Base-by-base conservation (phyloP, 2,888 invertebrate species). In the Pyrrhosoma nymphula region DNA sequence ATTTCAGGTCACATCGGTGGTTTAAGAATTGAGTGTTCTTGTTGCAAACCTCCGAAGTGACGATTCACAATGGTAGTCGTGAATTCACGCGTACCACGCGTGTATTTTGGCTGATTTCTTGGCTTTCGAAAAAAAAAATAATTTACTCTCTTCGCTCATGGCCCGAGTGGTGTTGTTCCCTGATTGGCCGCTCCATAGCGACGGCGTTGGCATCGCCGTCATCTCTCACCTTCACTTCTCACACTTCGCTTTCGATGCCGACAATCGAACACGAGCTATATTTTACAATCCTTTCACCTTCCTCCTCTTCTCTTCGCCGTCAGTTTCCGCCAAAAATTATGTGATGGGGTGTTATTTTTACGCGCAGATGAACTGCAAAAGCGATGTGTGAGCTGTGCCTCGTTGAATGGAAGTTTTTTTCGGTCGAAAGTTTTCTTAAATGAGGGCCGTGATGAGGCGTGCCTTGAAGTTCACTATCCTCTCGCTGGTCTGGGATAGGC, bases 391-490 rank as follows among this genome's bases (percentile, higher is more conserved):
- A 95, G 82, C 88, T n/a, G 88, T 95, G 88, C 88, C 88, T 23
- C 56, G 56, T 47, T 88, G 39, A 56, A 35, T 56, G 56, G 95
- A 88, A 56, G 55, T 88, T 35, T 3, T n/a, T 10, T 95, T 60
- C 23, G 88, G 88, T 39, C 39, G 95, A 88, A 16, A 35, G 30
- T 35, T 90, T 88, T 95, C 96, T 98, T 98, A 99, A 97, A 99
- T 99, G 97, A 99, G 98, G 96, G 99, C 98, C 96, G 99, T 99
- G 97, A 99, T 98, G 96, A 99, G 97, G 97, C 98, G 98, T 97
- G 99, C 99, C 97, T 99, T 99, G 98, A 98, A 99, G 98, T 99
- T 99, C 97, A 99, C 99, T 97, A 99, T 98, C 97, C 98, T 98
- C 97, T 99, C 99, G 97, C 99, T 99, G 97, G 99, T 99, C 97